Percentiles rank a stretch among this genome's conserved stretches.
Evolutionary conservation across 2,113 vertebrate genomes (phyloP).

Genomic region (Pseudopipra pipra): DNA sequence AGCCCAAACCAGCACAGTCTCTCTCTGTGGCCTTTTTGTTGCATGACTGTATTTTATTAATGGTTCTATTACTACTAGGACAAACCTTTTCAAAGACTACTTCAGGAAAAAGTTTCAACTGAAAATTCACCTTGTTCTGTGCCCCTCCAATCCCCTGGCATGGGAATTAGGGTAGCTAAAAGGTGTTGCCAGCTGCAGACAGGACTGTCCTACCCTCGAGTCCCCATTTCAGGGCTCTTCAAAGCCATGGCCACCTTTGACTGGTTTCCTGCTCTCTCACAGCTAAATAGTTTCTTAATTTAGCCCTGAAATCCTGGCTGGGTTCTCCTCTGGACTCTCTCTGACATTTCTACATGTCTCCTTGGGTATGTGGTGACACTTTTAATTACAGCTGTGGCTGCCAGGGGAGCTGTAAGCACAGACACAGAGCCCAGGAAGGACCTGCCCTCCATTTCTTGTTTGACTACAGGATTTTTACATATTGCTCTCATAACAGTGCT

Average conservation of each 20-base stretch:
- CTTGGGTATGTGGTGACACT: not conserved
- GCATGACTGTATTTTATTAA: not conserved
- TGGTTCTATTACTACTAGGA: not conserved
- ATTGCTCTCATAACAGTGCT: not conserved
- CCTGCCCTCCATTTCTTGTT: conserved; percentile 4
- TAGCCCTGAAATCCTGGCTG: not conserved
- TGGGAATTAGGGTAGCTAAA: not conserved
- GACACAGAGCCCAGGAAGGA: not conserved
- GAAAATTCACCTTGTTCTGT: not conserved
- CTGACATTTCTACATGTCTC: not conserved
- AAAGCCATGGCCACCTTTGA: not conserved
- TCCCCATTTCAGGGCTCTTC: not conserved
- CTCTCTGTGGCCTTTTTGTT: not conserved
- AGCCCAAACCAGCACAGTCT: not conserved
- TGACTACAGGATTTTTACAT: not conserved
- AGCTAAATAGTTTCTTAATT: conserved; percentile 40
- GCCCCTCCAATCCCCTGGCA: not conserved
- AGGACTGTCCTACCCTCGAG: not conserved
- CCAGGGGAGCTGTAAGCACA: not conserved
- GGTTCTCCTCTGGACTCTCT: conserved; percentile 4
- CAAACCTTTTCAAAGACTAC: not conserved
- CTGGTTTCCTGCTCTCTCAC: not conserved
- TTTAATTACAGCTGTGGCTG: conserved; percentile 48
- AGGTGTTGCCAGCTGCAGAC: not conserved
- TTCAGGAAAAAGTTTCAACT: not conserved